Evolutionary conservation across 2,797 vertebrate genomes (phyloP).

Genomic region (Pipistrellus pygmaeus): DNA sequence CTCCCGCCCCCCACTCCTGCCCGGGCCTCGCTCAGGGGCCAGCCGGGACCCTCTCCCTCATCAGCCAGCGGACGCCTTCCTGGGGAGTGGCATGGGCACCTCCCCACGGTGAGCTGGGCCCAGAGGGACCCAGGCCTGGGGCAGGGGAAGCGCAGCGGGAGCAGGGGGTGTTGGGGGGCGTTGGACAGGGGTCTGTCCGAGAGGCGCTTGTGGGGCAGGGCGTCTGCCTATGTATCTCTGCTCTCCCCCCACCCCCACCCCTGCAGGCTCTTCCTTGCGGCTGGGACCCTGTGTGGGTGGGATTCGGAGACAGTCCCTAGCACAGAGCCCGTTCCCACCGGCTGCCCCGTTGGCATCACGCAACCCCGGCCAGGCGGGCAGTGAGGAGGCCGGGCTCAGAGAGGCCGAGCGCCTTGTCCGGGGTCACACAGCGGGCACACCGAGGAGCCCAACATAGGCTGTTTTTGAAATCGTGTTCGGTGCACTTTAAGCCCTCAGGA

Average conservation of each 20-base stretch:
- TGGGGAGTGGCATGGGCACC: background rate
- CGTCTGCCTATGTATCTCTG: background rate
- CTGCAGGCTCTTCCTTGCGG: background rate
- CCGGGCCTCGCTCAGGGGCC: too few species aligned
- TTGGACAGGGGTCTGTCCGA: background rate
- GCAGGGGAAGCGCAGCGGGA: too few species aligned
- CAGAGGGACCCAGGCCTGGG: background rate
- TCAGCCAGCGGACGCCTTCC: background rate
- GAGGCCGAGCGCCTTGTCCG: background rate
- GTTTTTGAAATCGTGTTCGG: background rate
- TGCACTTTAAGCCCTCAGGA: background rate
- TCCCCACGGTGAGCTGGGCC: background rate
- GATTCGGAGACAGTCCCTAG: background rate
- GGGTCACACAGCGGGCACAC: background rate
- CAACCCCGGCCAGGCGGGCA: background rate
- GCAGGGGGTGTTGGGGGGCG: background rate
- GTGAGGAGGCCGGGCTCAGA: background rate
- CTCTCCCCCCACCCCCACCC: too few species aligned
- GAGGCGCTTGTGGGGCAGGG: background rate
- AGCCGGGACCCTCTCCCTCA: background rate
- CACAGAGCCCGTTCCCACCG: background rate
- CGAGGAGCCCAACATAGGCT: background rate
- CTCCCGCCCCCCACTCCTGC: too few species aligned
- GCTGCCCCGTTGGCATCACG: background rate
- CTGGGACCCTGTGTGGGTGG: background rate